phyloP scores from a whole-genome alignment of 2,888 invertebrate species.

The Esperia sulphurella region DNA sequence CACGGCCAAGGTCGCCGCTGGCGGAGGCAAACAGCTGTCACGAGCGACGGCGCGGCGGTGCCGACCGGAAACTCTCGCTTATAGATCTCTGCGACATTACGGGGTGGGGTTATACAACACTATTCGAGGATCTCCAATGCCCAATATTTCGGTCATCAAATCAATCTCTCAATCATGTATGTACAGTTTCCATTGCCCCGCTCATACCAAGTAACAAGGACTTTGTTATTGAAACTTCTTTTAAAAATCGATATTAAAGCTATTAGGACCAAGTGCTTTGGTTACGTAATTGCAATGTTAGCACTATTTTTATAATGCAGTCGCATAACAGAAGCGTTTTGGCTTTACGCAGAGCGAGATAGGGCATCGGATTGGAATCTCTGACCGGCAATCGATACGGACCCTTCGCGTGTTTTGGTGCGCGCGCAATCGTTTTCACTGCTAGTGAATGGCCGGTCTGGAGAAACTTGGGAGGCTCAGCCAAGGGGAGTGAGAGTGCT shows the following conservation, averaged over 20 bases:
- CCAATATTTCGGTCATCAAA: background rate
- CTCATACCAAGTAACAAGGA: background rate
- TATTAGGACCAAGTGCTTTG: background rate
- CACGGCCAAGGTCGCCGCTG: constrained; percentile 54
- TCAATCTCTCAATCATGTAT: background rate
- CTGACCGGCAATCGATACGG: constrained; percentile 58
- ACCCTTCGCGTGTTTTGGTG: constrained; percentile 40
- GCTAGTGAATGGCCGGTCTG: constrained; percentile 66
- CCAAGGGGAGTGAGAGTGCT: constrained; percentile 37
- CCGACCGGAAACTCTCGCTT: background rate
- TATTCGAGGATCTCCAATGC: background rate
- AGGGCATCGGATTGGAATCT: constrained; percentile 44
- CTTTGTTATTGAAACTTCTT: background rate
- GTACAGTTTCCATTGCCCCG: background rate
- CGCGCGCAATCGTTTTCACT: constrained; percentile 64
- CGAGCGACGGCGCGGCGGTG: background rate
- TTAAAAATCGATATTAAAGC: background rate
- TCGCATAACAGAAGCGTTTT: constrained; percentile 27
- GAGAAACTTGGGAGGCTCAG: constrained; percentile 46
- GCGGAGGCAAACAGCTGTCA: constrained; percentile 39
- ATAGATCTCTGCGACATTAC: background rate
- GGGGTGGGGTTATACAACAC: background rate
- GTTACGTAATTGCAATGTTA: constrained; percentile 8
- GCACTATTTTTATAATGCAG: constrained; percentile 28
- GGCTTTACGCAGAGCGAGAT: constrained; percentile 32